Base-by-base conservation (phyloP, 2,113 vertebrate genomes). In the Xenotilapia leptura region DNA sequence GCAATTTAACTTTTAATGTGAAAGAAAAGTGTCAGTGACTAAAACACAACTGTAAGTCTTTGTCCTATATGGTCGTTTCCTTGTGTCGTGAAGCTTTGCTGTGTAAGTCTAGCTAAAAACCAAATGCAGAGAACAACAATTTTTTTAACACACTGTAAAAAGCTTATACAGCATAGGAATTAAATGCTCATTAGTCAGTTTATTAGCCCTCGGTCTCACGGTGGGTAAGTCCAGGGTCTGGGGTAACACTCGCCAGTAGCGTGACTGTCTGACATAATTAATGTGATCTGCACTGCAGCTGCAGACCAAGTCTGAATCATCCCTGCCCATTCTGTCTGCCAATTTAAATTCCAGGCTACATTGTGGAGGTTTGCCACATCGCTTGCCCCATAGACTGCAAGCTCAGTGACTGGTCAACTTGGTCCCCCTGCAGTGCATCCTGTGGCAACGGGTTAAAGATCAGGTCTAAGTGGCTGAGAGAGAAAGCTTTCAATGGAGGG, bases 381-480 rank as follows among this genome's bases (percentile, higher is more conserved):
- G 97, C 98, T 14, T 99, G 99, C 80, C 98, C 99, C 3, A 97
- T 99, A 79, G 99, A 99, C 94, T 99, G 99, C 94, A 98, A 97
- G 90, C 96, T 99, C 93, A 99, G 98, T 2, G 97, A 97, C 6
- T 99, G 99, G 99, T 99, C 99, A 21, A 86, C 93, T 5, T 99
- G 99, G 99, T 97, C 97, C 2, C 82, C 96, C 51, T 99, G 99
- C 96, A 99, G 98, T 88, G 96, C 97, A 2, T 97, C 97, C 9
- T 99, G 98, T 92, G 98, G 98, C 5, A 95, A 96, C 0, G 98
- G 99, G 70, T 93, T 99, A 86, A 97, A 96, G 94, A 96, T 97
- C 87, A 93, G 98, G 81, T 99, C 97, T 83, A 98, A 96, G 90
- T 99, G 98, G 98, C 96, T 99, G 11, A 97, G 98, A 81, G 98